These are phyloP conservation scores for Eilema depressum DNA, from an alignment of 2,888 invertebrate species.

Conservation along the genomic window DNA sequence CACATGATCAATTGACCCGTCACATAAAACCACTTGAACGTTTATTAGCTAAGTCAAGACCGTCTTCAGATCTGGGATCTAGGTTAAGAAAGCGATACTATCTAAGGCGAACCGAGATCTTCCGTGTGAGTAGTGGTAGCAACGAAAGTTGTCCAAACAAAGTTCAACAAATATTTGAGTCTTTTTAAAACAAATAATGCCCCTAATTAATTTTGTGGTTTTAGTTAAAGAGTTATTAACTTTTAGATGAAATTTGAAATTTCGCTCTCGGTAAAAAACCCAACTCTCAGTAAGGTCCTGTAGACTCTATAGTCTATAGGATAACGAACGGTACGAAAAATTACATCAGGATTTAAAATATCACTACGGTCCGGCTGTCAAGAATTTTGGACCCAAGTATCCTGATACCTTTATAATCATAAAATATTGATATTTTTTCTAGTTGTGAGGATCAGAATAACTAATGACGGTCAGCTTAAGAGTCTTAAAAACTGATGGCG, in stretches of 20 bases:
- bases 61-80: constrained; percentile 39
- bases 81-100: constrained; percentile 45
- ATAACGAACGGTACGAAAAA: neutral
- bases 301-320: too few relatives aligned
- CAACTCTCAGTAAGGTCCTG: neutral
- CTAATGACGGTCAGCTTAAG: neutral
- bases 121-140: constrained; percentile 4
- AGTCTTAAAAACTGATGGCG: neutral
- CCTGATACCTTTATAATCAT: neutral
- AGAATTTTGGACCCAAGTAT: neutral
- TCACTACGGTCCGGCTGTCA: neutral
- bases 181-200: neutral
- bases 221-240: neutral
- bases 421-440: neutral
- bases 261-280: neutral
- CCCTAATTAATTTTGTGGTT: neutral
- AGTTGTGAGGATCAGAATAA: neutral
- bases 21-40: constrained; percentile 52
- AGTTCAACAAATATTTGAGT: neutral
- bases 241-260: neutral
- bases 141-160: constrained; percentile 6
- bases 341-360: neutral
- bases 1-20: constrained; percentile 61
- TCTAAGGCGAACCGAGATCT: constrained; percentile 33
- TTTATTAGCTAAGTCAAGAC: constrained; percentile 57